Conservation (phyloP, 1,140 invertebrate species). For the Colletes latitarsis region DNA sequence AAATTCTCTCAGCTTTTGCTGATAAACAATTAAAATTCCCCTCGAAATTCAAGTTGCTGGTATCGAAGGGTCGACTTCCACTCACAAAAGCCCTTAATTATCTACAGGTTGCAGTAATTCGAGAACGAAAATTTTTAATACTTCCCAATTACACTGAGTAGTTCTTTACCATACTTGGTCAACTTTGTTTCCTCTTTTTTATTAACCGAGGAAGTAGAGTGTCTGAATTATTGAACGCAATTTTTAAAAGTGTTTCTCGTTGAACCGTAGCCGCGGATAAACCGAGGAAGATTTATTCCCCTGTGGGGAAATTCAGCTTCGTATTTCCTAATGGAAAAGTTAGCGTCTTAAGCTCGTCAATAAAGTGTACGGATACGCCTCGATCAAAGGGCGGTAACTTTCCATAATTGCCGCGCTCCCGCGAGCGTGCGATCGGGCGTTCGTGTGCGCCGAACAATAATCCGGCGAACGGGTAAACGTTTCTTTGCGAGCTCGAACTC, state of each 20-base stretch:
- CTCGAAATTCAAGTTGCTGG: too few relatives aligned
- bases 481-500: neutral
- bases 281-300: constrained; percentile 1
- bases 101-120: neutral
- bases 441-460: neutral
- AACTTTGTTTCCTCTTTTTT: neutral
- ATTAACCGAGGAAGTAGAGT: neutral
- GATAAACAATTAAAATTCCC: too few relatives aligned
- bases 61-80: neutral
- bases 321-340: constrained; percentile 37
- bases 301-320: constrained; percentile 2
- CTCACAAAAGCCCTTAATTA: neutral
- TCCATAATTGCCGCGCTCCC: constrained; percentile 12
- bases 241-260: constrained; percentile 13
- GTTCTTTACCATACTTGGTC: neutral
- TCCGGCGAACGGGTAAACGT: constrained; percentile 11
- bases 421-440: neutral
- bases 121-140: neutral
- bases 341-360: constrained; percentile 1
- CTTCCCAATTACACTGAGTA: constrained; percentile 4
- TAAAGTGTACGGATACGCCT: constrained; percentile 3
- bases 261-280: neutral
- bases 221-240: constrained; percentile 15
- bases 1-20: too few relatives aligned
- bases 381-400: constrained; percentile 23